These are phyloP conservation scores for Acanthopagrus latus DNA, from an alignment of 2,797 vertebrate species.

Conservation along the genomic window DNA sequence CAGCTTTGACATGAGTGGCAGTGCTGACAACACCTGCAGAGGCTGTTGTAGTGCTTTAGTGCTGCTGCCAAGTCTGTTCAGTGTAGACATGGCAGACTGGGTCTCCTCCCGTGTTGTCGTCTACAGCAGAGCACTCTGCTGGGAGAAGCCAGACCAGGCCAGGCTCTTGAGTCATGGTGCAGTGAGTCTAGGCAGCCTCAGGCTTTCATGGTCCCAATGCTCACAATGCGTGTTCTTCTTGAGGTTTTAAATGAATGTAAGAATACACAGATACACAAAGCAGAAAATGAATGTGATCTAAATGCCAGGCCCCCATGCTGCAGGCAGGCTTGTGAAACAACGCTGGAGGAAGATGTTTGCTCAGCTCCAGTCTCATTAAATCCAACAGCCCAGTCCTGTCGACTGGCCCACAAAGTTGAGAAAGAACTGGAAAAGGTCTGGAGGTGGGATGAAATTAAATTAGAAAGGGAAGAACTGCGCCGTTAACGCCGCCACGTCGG, in stretches of 20 bases:
- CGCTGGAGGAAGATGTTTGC: constrained; percentile 80
- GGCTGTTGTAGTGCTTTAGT: constrained; percentile 57
- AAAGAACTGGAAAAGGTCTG: constrained; percentile 78
- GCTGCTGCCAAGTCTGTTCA: constrained; percentile 55
- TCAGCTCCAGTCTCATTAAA: constrained; percentile 84
- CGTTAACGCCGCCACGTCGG: constrained; percentile 65
- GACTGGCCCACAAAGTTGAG: constrained; percentile 72
- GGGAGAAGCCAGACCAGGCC: constrained; percentile 63
- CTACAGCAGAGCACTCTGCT: constrained; percentile 62
- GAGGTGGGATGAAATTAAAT: constrained; percentile 82
- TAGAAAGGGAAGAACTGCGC: constrained; percentile 76
- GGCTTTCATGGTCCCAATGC: constrained; percentile 63
- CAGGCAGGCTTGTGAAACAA: constrained; percentile 61
- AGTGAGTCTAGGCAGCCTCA: constrained; percentile 65
- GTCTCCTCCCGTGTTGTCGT: constrained; percentile 56
- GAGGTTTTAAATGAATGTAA: constrained; percentile 82
- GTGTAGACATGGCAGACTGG: constrained; percentile 52
- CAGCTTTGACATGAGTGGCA: constrained; percentile 51
- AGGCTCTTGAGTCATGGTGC: constrained; percentile 70
- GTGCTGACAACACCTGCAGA: constrained; percentile 64
- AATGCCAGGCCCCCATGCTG: constrained; percentile 76
- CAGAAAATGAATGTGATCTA: constrained; percentile 79
- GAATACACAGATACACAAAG: constrained; percentile 77
- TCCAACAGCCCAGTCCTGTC: constrained; percentile 69
- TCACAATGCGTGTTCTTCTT: constrained; percentile 78